phyloP scores from a whole-genome alignment of 2,113 vertebrate genomes.

The Gadus chalcogrammus region DNA sequence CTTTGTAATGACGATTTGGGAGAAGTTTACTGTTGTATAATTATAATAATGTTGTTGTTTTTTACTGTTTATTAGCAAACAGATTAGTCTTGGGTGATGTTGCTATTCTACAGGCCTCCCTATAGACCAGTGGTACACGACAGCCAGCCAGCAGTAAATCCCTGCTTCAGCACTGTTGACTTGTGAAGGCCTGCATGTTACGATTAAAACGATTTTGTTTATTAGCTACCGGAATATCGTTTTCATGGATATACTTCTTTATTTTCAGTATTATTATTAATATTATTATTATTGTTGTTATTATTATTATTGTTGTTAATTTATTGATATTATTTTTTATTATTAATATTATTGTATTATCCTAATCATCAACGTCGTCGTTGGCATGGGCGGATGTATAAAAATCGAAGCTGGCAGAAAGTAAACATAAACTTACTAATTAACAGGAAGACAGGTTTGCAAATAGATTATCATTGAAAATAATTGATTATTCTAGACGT shows the following conservation, averaged over 20 bases:
- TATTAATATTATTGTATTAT: background rate
- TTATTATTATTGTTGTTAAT: background rate
- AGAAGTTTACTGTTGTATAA: background rate
- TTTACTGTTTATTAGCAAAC: no score
- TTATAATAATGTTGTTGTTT: no score
- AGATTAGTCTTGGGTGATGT: background rate
- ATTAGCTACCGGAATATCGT: no score
- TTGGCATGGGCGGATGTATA: no score
- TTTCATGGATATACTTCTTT: background rate
- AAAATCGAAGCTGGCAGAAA: background rate
- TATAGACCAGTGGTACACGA: no score
- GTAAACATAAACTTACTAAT: background rate
- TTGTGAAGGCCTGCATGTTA: no score
- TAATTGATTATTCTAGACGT: background rate
- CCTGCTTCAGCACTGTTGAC: no score
- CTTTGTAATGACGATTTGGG: background rate
- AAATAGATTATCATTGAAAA: background rate
- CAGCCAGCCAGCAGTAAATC: no score
- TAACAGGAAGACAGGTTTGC: background rate
- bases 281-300: background rate
- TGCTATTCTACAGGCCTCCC: no score
- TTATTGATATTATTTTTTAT: background rate
- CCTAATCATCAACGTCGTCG: background rate
- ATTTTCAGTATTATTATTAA: background rate
- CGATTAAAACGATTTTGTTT: no score